phyloP scores from a whole-genome alignment of 2,113 vertebrate species.

The Calyptomena viridis region DNA sequence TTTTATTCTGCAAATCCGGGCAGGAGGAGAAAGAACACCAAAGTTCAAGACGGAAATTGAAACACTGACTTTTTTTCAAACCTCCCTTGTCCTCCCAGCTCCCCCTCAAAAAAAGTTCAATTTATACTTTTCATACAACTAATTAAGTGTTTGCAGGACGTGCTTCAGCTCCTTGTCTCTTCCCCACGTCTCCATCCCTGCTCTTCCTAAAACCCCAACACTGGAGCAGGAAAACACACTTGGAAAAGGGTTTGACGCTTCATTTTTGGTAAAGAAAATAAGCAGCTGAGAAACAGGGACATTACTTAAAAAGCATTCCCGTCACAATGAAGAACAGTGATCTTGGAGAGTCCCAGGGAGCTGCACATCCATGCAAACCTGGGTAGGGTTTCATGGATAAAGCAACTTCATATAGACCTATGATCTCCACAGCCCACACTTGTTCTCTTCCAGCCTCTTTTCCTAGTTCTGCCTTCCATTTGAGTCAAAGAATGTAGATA shows the following conservation, averaged over 20 bases:
- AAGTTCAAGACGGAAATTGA: neutral
- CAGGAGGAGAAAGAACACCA: fast-evolving
- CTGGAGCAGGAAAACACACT: fast-evolving
- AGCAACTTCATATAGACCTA: neutral
- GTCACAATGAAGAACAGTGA: neutral
- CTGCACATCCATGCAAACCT: neutral
- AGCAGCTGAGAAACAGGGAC: neutral
- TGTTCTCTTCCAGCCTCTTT: neutral
- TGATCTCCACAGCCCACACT: neutral
- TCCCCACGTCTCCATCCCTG: neutral
- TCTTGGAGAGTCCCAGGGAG: neutral
- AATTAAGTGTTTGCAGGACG: neutral
- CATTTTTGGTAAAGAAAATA: neutral
- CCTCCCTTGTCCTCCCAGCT: neutral
- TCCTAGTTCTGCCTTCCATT: neutral
- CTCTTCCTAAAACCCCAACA: neutral
- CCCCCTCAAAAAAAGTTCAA: neutral
- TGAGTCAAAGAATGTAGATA: neutral
- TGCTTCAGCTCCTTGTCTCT: neutral
- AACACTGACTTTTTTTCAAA: neutral
- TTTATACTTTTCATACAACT: neutral
- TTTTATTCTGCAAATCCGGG: neutral
- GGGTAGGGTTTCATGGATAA: neutral
- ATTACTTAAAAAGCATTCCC: neutral
- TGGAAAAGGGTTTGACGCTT: neutral